These are phyloP conservation scores for Frankliniella fusca DNA, from an alignment of 2,888 invertebrate genomes.

Conservation along the genomic window DNA sequence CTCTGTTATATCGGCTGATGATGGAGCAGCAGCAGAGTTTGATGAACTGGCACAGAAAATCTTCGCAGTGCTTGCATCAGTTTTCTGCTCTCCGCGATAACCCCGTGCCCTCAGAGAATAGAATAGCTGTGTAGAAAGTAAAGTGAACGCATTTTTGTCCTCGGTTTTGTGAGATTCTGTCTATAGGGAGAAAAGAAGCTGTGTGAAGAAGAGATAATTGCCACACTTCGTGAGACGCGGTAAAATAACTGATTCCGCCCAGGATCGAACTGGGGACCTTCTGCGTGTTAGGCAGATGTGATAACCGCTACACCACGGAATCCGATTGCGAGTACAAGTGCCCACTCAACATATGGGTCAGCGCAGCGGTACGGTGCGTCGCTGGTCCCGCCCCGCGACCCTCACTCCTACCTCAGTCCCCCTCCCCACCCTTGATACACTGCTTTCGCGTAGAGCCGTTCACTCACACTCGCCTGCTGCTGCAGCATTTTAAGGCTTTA, in stretches of 20 bases:
- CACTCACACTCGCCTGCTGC: no score
- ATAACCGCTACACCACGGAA: constrained; percentile 89
- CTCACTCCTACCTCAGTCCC: neutral
- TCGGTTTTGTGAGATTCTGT: no score
- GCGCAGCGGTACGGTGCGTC: no score
- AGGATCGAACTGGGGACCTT: constrained; percentile 88
- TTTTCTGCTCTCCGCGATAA: neutral
- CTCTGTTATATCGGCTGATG: no score
- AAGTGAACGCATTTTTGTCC: no score
- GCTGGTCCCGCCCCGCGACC: neutral
- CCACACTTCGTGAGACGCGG: neutral
- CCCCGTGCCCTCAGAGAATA: neutral
- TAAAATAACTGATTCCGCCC: constrained; percentile 65
- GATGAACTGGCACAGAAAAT: neutral
- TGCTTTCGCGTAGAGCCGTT: no score
- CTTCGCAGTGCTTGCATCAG: neutral
- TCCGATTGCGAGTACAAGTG: constrained; percentile 48
- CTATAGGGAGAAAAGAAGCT: neutral
- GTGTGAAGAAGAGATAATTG: neutral
- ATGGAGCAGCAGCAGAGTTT: neutral
- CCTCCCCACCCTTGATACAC: neutral
- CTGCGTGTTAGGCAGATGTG: constrained; percentile 90
- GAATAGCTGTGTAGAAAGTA: no score
- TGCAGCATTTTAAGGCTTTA: no score
- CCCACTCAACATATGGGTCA: neutral